Percentiles rank a stretch among this genome's conserved stretches.
These are phyloP conservation scores for Mallateleia sp. DNA, from an alignment of 2,888 invertebrate genomes.

Conservation along the genomic window DNA sequence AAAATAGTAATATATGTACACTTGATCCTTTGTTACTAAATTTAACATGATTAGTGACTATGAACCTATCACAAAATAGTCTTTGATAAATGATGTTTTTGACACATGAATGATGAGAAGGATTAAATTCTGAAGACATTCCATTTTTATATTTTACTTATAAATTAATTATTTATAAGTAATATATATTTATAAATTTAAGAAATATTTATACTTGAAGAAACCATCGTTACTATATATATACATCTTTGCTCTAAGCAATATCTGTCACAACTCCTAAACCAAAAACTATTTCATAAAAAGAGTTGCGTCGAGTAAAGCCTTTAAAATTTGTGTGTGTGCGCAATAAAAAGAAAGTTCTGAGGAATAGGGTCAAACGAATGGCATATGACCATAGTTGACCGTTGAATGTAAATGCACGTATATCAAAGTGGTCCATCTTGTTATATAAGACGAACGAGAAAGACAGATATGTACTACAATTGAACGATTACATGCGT, in stretches of 20 bases:
- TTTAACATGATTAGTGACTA: too few species aligned
- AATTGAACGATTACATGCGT: slow-evolving; percentile 37
- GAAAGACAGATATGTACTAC: slow-evolving; percentile 32
- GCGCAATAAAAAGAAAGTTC: slow-evolving; percentile 59
- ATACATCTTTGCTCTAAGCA: neutral
- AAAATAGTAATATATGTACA: too few species aligned
- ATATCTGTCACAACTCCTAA: neutral
- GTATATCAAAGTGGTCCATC: slow-evolving; percentile 66
- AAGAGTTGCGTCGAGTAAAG: slow-evolving; percentile 19
- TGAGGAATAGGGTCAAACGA: slow-evolving; percentile 45
- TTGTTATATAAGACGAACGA: slow-evolving; percentile 45
- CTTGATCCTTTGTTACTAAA: too few species aligned
- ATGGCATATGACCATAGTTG: slow-evolving; percentile 64
- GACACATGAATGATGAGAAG: too few species aligned
- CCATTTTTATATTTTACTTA: too few species aligned
- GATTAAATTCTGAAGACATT: too few species aligned
- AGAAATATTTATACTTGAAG: too few species aligned
- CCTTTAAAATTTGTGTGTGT: slow-evolving; percentile 17
- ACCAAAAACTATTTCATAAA: neutral
- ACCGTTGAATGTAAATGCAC: slow-evolving; percentile 49
- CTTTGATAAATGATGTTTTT: too few species aligned
- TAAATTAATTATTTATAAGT: too few species aligned
- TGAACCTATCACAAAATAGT: too few species aligned
- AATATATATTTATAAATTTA: too few species aligned
- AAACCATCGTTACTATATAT: too few species aligned